Conservation (phyloP, 2,888 invertebrate genomes). For the Scotopteryx bipunctaria region DNA sequence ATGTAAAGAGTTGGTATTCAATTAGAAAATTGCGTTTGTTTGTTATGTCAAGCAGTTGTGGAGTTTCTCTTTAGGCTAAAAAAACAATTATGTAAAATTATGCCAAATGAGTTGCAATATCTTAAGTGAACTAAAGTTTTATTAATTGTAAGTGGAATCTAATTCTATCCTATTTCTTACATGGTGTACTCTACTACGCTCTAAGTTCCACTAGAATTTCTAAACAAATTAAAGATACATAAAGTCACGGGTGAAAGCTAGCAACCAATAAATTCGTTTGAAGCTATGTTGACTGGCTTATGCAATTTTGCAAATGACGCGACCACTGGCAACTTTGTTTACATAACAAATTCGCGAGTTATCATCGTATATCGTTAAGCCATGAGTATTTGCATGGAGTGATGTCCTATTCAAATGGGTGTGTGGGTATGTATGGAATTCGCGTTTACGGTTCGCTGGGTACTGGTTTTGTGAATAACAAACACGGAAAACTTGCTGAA, state of each 20-base stretch:
- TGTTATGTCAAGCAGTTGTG: too few relatives aligned
- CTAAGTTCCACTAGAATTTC: too few relatives aligned
- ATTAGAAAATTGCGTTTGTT: too few relatives aligned
- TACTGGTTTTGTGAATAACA: neutral
- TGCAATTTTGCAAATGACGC: slow-evolving; percentile 27
- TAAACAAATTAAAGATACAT: neutral
- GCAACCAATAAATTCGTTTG: slow-evolving; percentile 10
- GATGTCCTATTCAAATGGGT: slow-evolving; percentile 12
- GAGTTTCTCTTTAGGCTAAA: too few relatives aligned
- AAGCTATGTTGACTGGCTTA: slow-evolving; percentile 19
- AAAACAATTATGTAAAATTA: too few relatives aligned
- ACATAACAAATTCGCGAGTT: slow-evolving; percentile 16
- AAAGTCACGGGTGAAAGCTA: slow-evolving; percentile 3
- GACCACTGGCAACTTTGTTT: slow-evolving; percentile 16
- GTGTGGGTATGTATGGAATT: slow-evolving; percentile 3
- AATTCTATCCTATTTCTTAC: too few relatives aligned
- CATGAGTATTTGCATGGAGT: slow-evolving; percentile 25
- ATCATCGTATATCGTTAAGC: slow-evolving; percentile 10
- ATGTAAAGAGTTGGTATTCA: slow-evolving; percentile 38
- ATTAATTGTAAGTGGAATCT: too few relatives aligned
- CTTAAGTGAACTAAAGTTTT: too few relatives aligned
- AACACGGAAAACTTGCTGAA: neutral
- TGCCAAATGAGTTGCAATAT: too few relatives aligned
- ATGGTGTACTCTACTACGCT: too few relatives aligned
- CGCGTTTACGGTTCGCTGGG: neutral